phyloP scores from a whole-genome alignment of 2,888 invertebrate species.

The Ormyrus pomaceus region DNA sequence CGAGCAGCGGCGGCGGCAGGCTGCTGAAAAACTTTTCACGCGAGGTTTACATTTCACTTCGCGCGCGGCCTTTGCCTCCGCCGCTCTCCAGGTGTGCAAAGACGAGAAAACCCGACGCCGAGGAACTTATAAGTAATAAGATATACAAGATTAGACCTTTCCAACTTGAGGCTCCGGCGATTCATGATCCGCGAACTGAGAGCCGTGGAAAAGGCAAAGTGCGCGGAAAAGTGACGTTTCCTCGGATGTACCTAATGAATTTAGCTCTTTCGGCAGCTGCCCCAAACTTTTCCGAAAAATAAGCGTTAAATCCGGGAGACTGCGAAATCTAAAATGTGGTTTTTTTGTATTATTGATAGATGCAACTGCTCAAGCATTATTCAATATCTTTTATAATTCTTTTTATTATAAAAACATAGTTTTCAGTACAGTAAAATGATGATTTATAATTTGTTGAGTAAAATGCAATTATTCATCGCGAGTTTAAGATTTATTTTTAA shows the following conservation, averaged over 20 bases:
- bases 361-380: no score
- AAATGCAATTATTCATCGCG: no score
- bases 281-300: not conserved
- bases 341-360: no score
- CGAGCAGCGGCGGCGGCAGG: not conserved
- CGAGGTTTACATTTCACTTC: constrained; percentile 40
- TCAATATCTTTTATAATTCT: no score
- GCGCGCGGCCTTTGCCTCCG: not conserved
- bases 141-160: constrained; percentile 46
- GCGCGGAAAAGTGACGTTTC: not conserved
- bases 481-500: no score
- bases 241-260: constrained; percentile 3
- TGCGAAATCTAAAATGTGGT: no score
- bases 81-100: not conserved
- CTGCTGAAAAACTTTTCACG: constrained; percentile 43
- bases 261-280: not conserved
- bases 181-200: constrained; percentile 2
- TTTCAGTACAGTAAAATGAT: no score
- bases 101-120: not conserved
- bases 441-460: no score
- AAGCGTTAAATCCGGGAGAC: no score
- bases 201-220: not conserved
- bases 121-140: constrained; percentile 51
- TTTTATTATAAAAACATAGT: no score
- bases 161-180: constrained; percentile 11